These are phyloP conservation scores for Podarcis muralis DNA, from an alignment of 2,113 vertebrate genomes.

Conservation along the genomic window DNA sequence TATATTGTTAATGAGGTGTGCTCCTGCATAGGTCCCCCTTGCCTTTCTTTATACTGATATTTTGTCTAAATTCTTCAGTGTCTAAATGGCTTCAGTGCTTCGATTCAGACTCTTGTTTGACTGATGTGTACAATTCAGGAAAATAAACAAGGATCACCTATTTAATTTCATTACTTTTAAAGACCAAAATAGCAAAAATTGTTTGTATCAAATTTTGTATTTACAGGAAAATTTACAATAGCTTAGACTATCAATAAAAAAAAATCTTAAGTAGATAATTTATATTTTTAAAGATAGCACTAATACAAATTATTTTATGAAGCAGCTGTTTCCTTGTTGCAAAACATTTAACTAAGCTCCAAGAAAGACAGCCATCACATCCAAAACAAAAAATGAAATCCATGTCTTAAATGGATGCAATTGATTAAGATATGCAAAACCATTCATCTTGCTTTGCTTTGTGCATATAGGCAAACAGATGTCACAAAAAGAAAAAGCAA, in stretches of 20 bases:
- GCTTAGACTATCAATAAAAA: not conserved
- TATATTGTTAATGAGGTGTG: no score
- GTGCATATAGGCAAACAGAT: not conserved
- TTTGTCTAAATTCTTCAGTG: no score
- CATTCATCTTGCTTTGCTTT: not conserved
- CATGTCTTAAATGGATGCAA: not conserved
- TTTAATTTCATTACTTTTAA: not conserved
- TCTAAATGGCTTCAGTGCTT: no score
- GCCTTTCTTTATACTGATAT: no score
- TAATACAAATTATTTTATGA: not conserved
- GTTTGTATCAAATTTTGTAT: not conserved
- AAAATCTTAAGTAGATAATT: not conserved
- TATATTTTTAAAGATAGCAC: not conserved
- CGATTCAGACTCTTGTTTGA: not conserved
- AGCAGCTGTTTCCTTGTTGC: not conserved
- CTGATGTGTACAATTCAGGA: not conserved
- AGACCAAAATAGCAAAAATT: not conserved
- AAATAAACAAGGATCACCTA: not conserved
- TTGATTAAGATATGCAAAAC: not conserved
- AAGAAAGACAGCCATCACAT: not conserved
- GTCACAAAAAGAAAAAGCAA: conserved; percentile 19
- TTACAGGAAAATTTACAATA: not conserved
- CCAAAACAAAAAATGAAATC: not conserved
- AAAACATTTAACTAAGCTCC: not conserved
- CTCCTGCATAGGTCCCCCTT: no score